A percentile compares a stretch with the other conserved stretches of the same genome.
Conservation (phyloP, 2,888 invertebrate species). For the Drosophila differens region DNA sequence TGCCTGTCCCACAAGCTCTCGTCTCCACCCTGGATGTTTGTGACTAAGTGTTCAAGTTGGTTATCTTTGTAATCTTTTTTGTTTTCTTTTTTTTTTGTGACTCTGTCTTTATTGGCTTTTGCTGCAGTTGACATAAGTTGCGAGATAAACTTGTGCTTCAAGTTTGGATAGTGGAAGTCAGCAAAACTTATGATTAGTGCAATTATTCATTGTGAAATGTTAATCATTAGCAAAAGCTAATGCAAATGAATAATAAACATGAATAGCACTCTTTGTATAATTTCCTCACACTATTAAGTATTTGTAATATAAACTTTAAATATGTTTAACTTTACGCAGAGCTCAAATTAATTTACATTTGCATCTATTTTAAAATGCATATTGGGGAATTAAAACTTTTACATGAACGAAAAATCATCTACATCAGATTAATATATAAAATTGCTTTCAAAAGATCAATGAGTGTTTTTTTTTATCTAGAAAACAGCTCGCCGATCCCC, state of each 20-base stretch:
- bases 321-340: not conserved
- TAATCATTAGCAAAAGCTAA: conserved; percentile 30
- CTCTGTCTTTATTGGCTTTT: conserved; percentile 44
- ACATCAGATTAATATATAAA: not conserved
- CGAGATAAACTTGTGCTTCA: conserved; percentile 57
- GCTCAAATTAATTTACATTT: not conserved
- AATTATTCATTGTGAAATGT: conserved; percentile 58
- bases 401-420: not conserved
- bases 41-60: conserved; percentile 21
- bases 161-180: conserved; percentile 47
- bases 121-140: conserved; percentile 53
- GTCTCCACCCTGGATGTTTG: not conserved
- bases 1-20: conserved; percentile 48
- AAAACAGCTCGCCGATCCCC: too few relatives aligned
- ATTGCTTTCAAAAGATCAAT: too few relatives aligned
- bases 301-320: not conserved
- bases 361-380: not conserved
- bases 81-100: conserved; percentile 20
- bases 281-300: not conserved
- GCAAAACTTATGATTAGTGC: conserved; percentile 28
- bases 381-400: too few relatives aligned
- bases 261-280: conserved; percentile 3
- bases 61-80: conserved; percentile 22
- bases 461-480: not conserved
- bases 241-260: conserved; percentile 8